A percentile compares a stretch with the other conserved stretches of the same genome.
Conservation (phyloP, 2,888 invertebrate species). For the Drosophila hamatofila region DNA sequence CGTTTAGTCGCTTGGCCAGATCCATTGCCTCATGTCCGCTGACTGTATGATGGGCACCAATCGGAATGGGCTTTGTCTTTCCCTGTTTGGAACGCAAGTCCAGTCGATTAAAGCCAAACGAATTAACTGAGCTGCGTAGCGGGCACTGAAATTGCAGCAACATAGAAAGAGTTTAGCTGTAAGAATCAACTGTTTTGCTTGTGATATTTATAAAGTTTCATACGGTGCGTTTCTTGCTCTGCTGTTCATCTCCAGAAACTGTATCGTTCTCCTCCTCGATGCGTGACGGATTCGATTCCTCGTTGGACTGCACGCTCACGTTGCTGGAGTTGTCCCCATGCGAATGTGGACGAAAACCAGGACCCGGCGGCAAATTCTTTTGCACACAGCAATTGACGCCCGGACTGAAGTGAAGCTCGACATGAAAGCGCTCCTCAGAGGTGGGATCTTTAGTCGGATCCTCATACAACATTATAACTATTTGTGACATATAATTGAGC, state of each 20-base stretch:
- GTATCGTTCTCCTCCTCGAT: conserved; percentile 91
- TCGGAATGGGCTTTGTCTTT: conserved; percentile 91
- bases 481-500: conserved; percentile 99
- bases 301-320: conserved; percentile 86
- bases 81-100: conserved; percentile 84
- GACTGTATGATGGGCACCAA: conserved; percentile 89
- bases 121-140: conserved; percentile 16
- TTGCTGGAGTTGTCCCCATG: conserved; percentile 89
- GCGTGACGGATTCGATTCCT: conserved; percentile 88
- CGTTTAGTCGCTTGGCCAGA: conserved; percentile 89
- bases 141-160: conserved; percentile 23
- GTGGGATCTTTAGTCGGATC: conserved; percentile 98
- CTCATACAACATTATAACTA: conserved; percentile 99
- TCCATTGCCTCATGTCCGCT: conserved; percentile 93
- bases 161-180: background rate
- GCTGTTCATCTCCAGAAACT: conserved; percentile 80
- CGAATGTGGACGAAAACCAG: conserved; percentile 96
- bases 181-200: background rate
- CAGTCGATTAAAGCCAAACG: conserved; percentile 79
- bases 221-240: conserved; percentile 68
- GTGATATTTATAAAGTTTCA: conserved; percentile 10
- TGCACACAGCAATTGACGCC: conserved; percentile 98
- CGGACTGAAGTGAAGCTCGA: conserved; percentile 99
- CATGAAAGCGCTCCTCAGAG: conserved; percentile 97
- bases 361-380: conserved; percentile 96